Conservation (phyloP, 2,888 invertebrate species). For the Anthrax anthrax region DNA sequence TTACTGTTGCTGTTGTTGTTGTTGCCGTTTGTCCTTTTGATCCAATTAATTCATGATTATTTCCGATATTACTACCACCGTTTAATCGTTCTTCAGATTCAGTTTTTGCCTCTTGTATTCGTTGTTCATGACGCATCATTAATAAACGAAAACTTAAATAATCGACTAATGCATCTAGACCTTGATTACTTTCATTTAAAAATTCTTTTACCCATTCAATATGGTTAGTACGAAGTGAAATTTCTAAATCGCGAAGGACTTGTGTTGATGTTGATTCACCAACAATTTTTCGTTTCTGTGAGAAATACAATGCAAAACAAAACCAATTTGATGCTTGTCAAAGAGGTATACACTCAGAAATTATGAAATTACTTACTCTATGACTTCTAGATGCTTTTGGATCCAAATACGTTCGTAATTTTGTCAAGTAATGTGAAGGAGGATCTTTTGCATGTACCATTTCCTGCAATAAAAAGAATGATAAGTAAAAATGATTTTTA, state of each 20-base stretch:
- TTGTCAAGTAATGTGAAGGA: constrained; percentile 90
- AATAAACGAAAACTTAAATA: constrained; percentile 89
- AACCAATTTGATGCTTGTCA: no score
- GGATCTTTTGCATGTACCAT: constrained; percentile 97
- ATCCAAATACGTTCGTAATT: constrained; percentile 87
- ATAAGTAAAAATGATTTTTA: constrained; percentile 9
- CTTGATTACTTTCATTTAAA: constrained; percentile 89
- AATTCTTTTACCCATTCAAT: constrained; percentile 99
- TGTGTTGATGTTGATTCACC: constrained; percentile 96
- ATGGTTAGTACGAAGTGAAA: constrained; percentile 94
- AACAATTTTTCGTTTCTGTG: constrained; percentile 92
- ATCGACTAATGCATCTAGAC: constrained; percentile 91
- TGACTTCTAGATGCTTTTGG: constrained; percentile 92
- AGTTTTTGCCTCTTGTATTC: constrained; percentile 58
- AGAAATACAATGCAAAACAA: no score
- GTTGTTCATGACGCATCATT: constrained; percentile 87
- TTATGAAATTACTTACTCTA: constrained; percentile 50
- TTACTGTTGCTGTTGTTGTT: constrained; percentile 12
- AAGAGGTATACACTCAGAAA: no score
- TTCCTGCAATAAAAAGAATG: constrained; percentile 50
- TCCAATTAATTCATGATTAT: constrained; percentile 14
- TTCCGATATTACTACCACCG: constrained; percentile 29
- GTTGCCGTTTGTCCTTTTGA: constrained; percentile 11
- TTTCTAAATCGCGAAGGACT: constrained; percentile 95
- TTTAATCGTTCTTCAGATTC: constrained; percentile 63